Evolutionary conservation across 2,888 invertebrate species (phyloP).

Genomic region (Phyto melanocephala): DNA sequence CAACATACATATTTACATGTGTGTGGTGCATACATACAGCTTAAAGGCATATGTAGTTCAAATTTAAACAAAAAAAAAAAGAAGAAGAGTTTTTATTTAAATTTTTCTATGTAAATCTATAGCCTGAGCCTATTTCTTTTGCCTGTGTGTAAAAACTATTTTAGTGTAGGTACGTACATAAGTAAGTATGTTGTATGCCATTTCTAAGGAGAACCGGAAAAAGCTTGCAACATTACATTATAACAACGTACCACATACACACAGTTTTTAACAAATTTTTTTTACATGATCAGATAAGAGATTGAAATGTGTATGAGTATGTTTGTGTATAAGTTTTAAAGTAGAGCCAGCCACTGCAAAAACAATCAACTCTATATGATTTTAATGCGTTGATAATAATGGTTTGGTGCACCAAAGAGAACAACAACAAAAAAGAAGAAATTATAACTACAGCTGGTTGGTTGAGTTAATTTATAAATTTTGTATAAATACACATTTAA

Average conservation of each 20-base stretch:
- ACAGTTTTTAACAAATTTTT: conserved; percentile 32
- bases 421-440: background rate
- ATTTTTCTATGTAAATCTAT: conserved; percentile 36
- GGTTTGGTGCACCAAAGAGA: conserved; percentile 41
- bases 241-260: conserved; percentile 69
- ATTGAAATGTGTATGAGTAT: conserved; percentile 45
- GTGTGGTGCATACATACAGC: background rate
- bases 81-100: background rate
- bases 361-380: conserved; percentile 66
- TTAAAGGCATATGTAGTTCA: conserved; percentile 4
- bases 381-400: conserved; percentile 75
- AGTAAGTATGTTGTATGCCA: background rate
- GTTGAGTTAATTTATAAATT: conserved; percentile 45
- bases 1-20: background rate
- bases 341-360: conserved; percentile 70
- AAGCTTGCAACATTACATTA: conserved; percentile 76
- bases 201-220: conserved; percentile 71
- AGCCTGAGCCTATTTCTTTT: background rate
- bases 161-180: background rate
- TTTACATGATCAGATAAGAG: conserved; percentile 76
- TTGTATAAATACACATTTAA: background rate
- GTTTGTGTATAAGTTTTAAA: conserved; percentile 41
- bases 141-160: background rate
- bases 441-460: conserved; percentile 57
- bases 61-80: conserved; percentile 13